These are phyloP conservation scores for Thymelicus sylvestris DNA, from an alignment of 2,888 invertebrate genomes.

Conservation along the genomic window DNA sequence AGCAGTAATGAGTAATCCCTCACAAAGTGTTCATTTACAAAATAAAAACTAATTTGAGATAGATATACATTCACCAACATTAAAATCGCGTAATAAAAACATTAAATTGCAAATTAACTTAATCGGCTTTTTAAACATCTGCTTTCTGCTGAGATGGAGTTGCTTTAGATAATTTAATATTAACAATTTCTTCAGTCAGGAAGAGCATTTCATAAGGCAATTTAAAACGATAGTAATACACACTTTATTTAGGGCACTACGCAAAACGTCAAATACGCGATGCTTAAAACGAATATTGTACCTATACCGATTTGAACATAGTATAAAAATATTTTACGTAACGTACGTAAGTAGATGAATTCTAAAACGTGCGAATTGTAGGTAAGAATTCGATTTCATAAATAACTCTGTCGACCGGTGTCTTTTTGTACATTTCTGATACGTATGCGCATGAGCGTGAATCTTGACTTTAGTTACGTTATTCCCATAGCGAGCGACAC, in stretches of 20 bases:
- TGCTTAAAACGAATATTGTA: not conserved
- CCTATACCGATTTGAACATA: slow-evolving; percentile 1
- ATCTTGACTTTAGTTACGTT: not conserved
- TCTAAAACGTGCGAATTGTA: too few relatives aligned
- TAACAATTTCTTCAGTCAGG: not conserved
- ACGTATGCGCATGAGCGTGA: too few relatives aligned
- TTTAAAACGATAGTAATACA: not conserved
- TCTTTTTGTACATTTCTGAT: too few relatives aligned
- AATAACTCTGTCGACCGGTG: too few relatives aligned
- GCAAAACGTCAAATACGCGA: not conserved
- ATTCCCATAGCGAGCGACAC: not conserved
- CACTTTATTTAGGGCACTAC: not conserved
- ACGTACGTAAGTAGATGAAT: too few relatives aligned
- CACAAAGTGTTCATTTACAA: not conserved
- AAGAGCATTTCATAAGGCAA: not conserved
- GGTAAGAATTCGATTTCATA: too few relatives aligned
- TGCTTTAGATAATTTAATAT: not conserved
- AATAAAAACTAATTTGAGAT: not conserved
- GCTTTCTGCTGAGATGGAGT: not conserved
- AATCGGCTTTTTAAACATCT: not conserved
- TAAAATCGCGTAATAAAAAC: not conserved
- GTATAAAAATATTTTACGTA: not conserved
- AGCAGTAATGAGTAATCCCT: not conserved
- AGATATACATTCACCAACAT: not conserved
- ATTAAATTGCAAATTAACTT: not conserved